Conservation (phyloP, 2,797 vertebrate genomes). For the Trematomus bernacchii region DNA sequence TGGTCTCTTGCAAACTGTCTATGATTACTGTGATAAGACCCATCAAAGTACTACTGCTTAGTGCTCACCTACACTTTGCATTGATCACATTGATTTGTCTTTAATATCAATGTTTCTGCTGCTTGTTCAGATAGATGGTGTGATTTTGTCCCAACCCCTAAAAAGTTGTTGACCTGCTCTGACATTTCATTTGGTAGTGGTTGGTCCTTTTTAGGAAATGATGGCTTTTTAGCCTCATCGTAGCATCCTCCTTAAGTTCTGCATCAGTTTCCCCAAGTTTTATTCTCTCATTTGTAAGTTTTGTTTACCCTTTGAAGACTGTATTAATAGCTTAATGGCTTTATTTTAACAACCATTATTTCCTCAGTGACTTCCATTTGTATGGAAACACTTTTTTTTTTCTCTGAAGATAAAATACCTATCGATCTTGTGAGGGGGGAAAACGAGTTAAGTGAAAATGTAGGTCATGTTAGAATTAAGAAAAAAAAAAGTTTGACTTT, state of each 20-base stretch:
- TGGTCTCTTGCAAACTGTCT: slow-evolving; percentile 63
- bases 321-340: slow-evolving; percentile 67
- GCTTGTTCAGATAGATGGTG: slow-evolving; percentile 70
- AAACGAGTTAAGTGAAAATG: slow-evolving; percentile 51
- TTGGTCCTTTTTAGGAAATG: slow-evolving; percentile 57
- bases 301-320: slow-evolving; percentile 69
- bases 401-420: slow-evolving; percentile 36
- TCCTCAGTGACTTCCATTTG: slow-evolving; percentile 60
- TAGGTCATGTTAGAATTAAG: slow-evolving; percentile 57
- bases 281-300: slow-evolving; percentile 51
- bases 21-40: slow-evolving; percentile 71
- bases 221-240: slow-evolving; percentile 64
- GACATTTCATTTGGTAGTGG: slow-evolving; percentile 61
- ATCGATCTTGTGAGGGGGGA: slow-evolving; percentile 23
- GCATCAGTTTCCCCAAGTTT: slow-evolving; percentile 41
- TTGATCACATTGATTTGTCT: slow-evolving; percentile 52
- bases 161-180: slow-evolving; percentile 67
- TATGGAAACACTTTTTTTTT: slow-evolving; percentile 33
- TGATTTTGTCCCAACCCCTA: slow-evolving; percentile 16
- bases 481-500: slow-evolving; percentile 56
- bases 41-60: slow-evolving; percentile 71
- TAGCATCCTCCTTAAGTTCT: slow-evolving; percentile 67
- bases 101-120: slow-evolving; percentile 75
- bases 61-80: slow-evolving; percentile 59
- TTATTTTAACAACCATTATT: slow-evolving; percentile 73